Evolutionary conservation across 2,797 vertebrate genomes (phyloP), one percentile per base, ranked within the genome.

Genomic region (Sebastiscus tertius): DNA sequence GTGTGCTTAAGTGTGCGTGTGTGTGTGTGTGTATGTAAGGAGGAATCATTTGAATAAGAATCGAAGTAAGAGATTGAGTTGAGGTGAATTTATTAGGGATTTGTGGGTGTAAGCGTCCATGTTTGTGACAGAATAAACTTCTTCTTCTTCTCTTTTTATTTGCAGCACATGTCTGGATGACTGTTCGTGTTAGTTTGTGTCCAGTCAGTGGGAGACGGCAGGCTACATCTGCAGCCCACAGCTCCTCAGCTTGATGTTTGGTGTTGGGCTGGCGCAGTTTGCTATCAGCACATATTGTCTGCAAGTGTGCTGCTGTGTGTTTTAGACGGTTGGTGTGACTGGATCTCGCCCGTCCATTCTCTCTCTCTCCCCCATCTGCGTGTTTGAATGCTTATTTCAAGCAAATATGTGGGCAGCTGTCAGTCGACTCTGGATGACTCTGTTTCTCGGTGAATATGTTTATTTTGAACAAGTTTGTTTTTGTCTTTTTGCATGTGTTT

Each of bases 381-480:
- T 61, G 36, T 58, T 83, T 89, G 89, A 87, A 86, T 87, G 80
- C 72, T 89, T 80, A 82, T 89, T 87, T 77, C 64, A 85, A 72
- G 79, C 86, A 90, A 90, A 87, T 77, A 79, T 86, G 86, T 89
- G 87, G 74, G 87, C 86, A 92, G 84, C 87, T 93, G 90, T 86
- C 84, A 82, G 73, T 84, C 58, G 36, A 46, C 77, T 72, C 26
- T 52, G 83, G 58, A 89, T 39, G 58, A 61, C 74, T 83, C 54
- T 73, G 80, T 82, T 81, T 90, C 63, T 73, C 16, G 0, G 58
- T 39, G 65, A 87, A 75, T 79, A 9, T 60, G 33, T 78, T 72
- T 62, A 55, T 81, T 89, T 86, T 75, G 62, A 78, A 84, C 72
- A 12, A 29, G 72, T 80, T 86, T 74, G 36, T 70, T 80, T 86